phyloP scores from a whole-genome alignment of 2,888 invertebrate species.

The Charanyca ferruginea region DNA sequence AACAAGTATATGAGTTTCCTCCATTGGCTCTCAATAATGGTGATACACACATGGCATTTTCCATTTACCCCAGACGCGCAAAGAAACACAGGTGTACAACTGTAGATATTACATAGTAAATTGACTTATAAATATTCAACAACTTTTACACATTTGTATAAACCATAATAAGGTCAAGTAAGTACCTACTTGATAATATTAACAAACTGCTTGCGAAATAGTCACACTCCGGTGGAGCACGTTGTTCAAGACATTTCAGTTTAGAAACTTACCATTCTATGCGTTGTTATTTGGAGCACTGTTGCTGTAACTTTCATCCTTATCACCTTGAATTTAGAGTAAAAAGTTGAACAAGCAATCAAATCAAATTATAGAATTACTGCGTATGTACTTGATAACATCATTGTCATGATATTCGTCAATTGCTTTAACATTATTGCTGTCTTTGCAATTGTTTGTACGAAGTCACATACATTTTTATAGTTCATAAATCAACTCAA shows the following conservation, averaged over 20 bases:
- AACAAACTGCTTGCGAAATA: constrained; percentile 74
- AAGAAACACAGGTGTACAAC: constrained; percentile 37
- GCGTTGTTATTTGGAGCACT: constrained; percentile 45
- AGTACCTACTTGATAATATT: constrained; percentile 63
- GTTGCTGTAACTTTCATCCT: constrained; percentile 55
- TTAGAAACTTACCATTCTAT: constrained; percentile 63
- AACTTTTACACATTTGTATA: constrained; percentile 60
- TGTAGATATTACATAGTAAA: constrained; percentile 33
- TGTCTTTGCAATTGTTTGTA: constrained; percentile 21
- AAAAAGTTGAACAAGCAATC: constrained; percentile 18
- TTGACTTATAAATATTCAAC: constrained; percentile 47
- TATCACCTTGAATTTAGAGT: constrained; percentile 34
- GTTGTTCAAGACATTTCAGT: constrained; percentile 71
- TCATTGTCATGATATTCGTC: constrained; percentile 42
- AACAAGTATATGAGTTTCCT: constrained; percentile 14
- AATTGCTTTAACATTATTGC: constrained; percentile 31
- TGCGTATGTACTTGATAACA: constrained; percentile 30
- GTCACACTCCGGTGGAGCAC: constrained; percentile 74
- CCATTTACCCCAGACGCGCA: constrained; percentile 11
- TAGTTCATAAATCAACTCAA: constrained; percentile 27
- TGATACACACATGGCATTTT: constrained; percentile 14
- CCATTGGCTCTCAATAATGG: constrained; percentile 9
- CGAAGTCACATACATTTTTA: constrained; percentile 16
- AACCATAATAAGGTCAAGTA: constrained; percentile 63
- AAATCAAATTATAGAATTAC: constrained; percentile 22